Conservation (phyloP, 37 sponge, comb jelly and placozoan species). For the Mnemiopsis leidyi region DNA sequence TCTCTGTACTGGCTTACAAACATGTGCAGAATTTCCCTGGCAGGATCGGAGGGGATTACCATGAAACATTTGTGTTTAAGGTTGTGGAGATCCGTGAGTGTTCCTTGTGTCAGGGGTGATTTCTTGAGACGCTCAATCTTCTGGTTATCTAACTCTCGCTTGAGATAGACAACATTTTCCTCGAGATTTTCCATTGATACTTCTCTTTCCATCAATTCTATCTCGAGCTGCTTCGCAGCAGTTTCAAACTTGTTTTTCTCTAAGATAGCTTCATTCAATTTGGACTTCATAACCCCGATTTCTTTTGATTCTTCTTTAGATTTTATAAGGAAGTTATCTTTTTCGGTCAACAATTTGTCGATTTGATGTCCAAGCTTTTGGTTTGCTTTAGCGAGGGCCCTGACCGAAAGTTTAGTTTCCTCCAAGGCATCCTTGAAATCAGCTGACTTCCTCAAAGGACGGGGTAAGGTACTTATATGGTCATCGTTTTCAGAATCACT, state of each 20-base stretch:
- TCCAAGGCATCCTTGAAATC: slow-evolving; percentile 24
- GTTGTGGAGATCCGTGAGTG: slow-evolving; percentile 21
- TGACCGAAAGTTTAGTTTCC: slow-evolving; percentile 31
- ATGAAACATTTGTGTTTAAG: slow-evolving; percentile 23
- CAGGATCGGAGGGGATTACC: slow-evolving; percentile 59
- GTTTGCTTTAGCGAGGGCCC: slow-evolving; percentile 49
- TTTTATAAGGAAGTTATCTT: not conserved
- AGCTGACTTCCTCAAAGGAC: not conserved
- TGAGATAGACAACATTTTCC: not conserved
- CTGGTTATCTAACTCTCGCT: not conserved
- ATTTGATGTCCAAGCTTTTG: not conserved
- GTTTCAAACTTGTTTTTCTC: slow-evolving; percentile 30
- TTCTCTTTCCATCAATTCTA: slow-evolving; percentile 29
- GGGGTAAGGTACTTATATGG: not conserved
- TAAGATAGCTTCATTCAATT: not conserved
- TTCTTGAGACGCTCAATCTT: not conserved
- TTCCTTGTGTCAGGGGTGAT: not conserved
- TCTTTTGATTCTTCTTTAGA: not conserved
- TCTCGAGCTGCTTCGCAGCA: not conserved
- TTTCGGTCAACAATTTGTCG: slow-evolving; percentile 53
- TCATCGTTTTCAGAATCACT: not conserved
- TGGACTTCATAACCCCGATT: not conserved
- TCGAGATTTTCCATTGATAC: slow-evolving; percentile 8
- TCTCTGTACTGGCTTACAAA: slow-evolving; percentile 57
- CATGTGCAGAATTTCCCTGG: slow-evolving; percentile 61